phyloP scores from a whole-genome alignment of 2,797 vertebrate species.

The Acomys russatus region DNA sequence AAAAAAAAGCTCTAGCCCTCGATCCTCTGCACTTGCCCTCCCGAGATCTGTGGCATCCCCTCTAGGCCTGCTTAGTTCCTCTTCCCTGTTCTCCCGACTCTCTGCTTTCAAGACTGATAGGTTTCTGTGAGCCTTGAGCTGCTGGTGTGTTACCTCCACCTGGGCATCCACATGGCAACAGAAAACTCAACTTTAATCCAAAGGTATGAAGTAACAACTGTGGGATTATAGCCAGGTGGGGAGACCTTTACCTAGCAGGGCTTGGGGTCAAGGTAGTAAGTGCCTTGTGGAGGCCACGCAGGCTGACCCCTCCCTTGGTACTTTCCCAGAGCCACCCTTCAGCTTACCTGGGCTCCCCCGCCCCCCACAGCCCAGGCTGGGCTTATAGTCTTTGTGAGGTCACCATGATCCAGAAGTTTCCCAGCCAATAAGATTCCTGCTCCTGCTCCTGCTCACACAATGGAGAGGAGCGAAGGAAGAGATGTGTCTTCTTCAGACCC shows the following conservation, averaged over 20 bases:
- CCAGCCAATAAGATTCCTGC: constrained; percentile 68
- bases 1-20: background rate
- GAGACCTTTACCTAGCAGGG: background rate
- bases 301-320: constrained; percentile 58
- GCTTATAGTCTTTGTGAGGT: constrained; percentile 76
- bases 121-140: background rate
- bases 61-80: background rate
- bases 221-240: constrained; percentile 31
- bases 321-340: constrained; percentile 29
- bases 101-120: background rate
- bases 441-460: background rate
- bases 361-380: background rate
- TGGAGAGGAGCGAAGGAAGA: background rate
- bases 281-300: background rate
- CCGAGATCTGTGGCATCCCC: too few species aligned
- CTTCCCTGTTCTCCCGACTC: accelerated
- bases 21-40: background rate
- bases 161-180: constrained; percentile 66
- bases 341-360: constrained; percentile 67
- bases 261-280: constrained; percentile 62
- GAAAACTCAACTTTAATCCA: constrained; percentile 67
- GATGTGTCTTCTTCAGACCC: background rate
- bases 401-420: constrained; percentile 53
- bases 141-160: constrained; percentile 61
- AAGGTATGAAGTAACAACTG: constrained; percentile 54